Conservation (phyloP, 2,797 vertebrate genomes). For the Salmo trutta region DNA sequence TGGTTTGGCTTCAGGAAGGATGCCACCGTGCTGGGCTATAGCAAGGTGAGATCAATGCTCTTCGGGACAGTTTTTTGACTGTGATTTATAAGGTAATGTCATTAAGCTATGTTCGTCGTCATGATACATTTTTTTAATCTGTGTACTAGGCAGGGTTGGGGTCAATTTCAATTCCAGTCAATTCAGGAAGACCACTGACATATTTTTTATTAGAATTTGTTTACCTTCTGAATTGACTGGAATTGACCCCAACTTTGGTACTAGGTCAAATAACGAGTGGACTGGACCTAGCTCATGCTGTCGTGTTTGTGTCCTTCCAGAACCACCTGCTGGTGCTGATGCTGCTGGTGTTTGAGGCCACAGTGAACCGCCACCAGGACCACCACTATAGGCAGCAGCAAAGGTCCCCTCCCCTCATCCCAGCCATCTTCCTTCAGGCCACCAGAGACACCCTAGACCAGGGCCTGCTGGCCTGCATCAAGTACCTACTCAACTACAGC, state of each 20-base stretch:
- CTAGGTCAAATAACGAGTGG: not conserved
- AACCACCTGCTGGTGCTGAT: slow-evolving; percentile 89
- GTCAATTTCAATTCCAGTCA: not conserved
- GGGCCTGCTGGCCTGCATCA: slow-evolving; percentile 78
- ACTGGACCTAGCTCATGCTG: not conserved
- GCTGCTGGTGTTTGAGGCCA: slow-evolving; percentile 89
- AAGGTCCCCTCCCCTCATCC: slow-evolving; percentile 70
- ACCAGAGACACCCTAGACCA: slow-evolving; percentile 79
- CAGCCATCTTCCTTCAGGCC: slow-evolving; percentile 76
- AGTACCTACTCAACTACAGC: slow-evolving; percentile 90
- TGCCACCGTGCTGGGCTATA: slow-evolving; percentile 84
- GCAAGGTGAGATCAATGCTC: slow-evolving; percentile 77
- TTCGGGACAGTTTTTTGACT: not conserved
- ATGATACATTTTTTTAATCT: not conserved
- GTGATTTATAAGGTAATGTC: not conserved
- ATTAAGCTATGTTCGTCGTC: not conserved
- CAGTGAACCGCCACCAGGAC: slow-evolving; percentile 88
- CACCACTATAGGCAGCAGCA: slow-evolving; percentile 84
- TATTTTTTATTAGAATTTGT: not conserved
- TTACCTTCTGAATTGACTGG: not conserved
- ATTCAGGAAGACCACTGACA: not conserved
- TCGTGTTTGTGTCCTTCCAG: slow-evolving; percentile 60
- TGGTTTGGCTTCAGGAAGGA: slow-evolving; percentile 95
- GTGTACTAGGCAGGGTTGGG: not conserved
- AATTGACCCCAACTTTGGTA: not conserved